A percentile compares a stretch with the other conserved stretches of the same genome.
These are phyloP conservation scores for Umimayanthus kanabou DNA, from an alignment of 92 coral and sea anemone genomes.

Conservation along the genomic window DNA sequence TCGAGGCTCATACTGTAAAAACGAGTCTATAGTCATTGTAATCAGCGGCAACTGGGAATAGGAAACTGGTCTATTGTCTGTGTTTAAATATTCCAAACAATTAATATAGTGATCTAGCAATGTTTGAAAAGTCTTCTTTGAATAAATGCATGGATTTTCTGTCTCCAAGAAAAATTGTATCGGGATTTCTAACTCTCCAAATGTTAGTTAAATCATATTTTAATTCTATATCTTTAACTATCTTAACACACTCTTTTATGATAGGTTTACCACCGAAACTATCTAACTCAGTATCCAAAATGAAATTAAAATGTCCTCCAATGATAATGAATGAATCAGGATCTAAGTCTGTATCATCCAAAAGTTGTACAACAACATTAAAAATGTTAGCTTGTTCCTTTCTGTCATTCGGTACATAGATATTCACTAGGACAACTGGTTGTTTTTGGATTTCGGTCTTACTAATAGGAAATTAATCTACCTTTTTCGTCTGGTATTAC, in stretches of 20 bases:
- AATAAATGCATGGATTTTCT: no score
- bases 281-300: slow-evolving; percentile 35
- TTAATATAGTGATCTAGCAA: no score
- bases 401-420: slow-evolving; percentile 37
- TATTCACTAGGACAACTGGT: slow-evolving; percentile 37
- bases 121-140: no score
- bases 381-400: slow-evolving; percentile 33
- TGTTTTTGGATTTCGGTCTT: slow-evolving; percentile 10
- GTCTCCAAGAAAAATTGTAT: no score
- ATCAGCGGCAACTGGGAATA: no score
- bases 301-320: slow-evolving; percentile 42
- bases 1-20: no score
- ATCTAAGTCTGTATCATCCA: slow-evolving; percentile 26
- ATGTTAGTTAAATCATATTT: no score
- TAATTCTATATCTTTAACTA: slow-evolving; percentile 41
- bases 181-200: no score
- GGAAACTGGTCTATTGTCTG: no score
- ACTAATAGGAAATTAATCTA: slow-evolving; percentile 24
- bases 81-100: no score
- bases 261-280: slow-evolving; percentile 44
- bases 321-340: slow-evolving; percentile 17
- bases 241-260: slow-evolving; percentile 33
- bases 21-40: no score
- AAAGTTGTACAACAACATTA: slow-evolving; percentile 22
- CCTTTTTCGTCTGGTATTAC: slow-evolving; percentile 27